A percentile compares a stretch with the other conserved stretches of the same genome.
Conservation (phyloP, 2,888 invertebrate genomes). For the Melanophora roralis region DNA sequence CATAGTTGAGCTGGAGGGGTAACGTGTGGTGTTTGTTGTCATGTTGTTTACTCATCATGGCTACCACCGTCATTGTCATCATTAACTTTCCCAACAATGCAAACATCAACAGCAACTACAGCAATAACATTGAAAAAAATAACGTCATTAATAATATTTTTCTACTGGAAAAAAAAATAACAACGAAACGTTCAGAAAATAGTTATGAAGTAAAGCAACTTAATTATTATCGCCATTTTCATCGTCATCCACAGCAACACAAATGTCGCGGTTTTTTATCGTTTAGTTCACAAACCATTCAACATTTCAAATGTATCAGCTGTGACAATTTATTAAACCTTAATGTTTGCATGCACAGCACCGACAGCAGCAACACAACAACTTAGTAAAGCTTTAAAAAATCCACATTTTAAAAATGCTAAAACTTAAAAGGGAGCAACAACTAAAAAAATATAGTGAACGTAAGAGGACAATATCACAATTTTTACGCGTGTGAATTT, state of each 20-base stretch:
- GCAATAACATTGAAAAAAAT: constrained; percentile 16
- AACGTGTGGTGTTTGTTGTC: constrained; percentile 23
- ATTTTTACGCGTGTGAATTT: no score
- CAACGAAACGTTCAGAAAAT: no score
- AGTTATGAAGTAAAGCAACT: no score
- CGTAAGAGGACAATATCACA: constrained; percentile 45
- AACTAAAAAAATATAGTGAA: constrained; percentile 31
- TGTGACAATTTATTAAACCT: constrained; percentile 56
- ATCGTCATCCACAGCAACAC: no score
- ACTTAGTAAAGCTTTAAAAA: constrained; percentile 22
- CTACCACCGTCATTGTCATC: constrained; percentile 10
- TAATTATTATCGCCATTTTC: no score
- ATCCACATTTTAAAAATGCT: constrained; percentile 22
- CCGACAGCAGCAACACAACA: constrained; percentile 14
- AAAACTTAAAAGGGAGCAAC: constrained; percentile 1
- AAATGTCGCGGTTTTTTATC: constrained; percentile 46
- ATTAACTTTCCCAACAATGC: not conserved
- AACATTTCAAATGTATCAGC: constrained; percentile 57
- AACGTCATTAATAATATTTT: no score
- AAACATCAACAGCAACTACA: constrained; percentile 14
- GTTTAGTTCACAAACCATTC: constrained; percentile 54
- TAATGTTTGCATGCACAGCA: constrained; percentile 42
- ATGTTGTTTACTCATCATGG: constrained; percentile 43
- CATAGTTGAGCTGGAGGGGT: not conserved
- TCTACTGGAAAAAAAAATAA: no score